Evolutionary conservation across 2,113 vertebrate species (phyloP).

Genomic region (Lophura nycthemera): DNA sequence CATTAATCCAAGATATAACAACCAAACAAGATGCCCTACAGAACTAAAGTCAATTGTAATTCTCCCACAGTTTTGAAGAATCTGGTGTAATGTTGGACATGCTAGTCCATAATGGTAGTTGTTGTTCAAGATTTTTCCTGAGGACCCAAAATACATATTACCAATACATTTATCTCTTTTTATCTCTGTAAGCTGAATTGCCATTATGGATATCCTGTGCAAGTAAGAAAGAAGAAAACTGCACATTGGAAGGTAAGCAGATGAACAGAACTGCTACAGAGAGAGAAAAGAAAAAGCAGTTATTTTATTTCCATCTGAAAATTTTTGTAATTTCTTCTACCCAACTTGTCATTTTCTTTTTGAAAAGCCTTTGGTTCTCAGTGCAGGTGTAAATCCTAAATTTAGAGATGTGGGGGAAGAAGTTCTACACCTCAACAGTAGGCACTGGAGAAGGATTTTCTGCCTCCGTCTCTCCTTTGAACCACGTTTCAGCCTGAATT

Average conservation of each 20-base stretch:
- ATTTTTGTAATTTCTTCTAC: background rate
- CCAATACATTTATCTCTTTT: background rate
- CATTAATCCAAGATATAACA: background rate
- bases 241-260: background rate
- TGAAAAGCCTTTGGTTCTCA: background rate
- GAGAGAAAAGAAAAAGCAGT: background rate
- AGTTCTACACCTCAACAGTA: background rate
- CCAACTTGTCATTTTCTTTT: background rate
- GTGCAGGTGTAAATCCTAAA: background rate
- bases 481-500: background rate
- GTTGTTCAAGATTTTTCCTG: background rate
- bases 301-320: background rate
- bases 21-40: background rate
- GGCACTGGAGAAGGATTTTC: background rate
- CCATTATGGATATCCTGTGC: background rate
- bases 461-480: background rate
- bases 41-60: background rate
- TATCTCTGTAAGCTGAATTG: background rate
- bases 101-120: background rate
- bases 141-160: background rate
- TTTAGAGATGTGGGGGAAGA: background rate
- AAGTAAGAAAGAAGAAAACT: background rate
- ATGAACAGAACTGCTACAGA: background rate
- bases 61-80: background rate
- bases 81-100: background rate